Base-by-base conservation (phyloP, 2,888 invertebrate species). In the Rhagium mordax region DNA sequence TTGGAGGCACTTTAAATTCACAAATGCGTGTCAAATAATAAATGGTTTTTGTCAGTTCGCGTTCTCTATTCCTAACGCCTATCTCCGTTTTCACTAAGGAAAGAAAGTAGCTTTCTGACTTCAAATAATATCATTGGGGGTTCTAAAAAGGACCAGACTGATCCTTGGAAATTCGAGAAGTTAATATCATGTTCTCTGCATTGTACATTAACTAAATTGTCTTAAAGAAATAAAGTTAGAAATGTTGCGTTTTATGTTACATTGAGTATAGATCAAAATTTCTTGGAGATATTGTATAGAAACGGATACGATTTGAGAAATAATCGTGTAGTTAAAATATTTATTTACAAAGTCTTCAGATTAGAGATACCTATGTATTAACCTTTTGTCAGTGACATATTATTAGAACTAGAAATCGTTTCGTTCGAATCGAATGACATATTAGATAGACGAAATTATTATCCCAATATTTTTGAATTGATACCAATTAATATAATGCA, bases 1-100 rank as follows among this genome's bases (percentile, higher is more conserved):
- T 18, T 59, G 59, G 16, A 59, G 59, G 29, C 15, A 29, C 16
- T 59, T 59, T 59, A 59, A 59, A 59, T 59, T 59, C 59, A 27
- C 59, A 59, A 59, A 59, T n/a, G 59, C 27, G 21, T 59, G 18
- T 59, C 59, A 59, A 29, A 59, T 59, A 59, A 59, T 59, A 59
- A 59, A 59, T 59, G 59, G 29, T 29, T 59, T 29, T 59, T 59
- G 59, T 27, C 59, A n/a, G 16, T 27, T 59, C 16, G 29, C 59
- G 29, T 33, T 59, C 59, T 59, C 29, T 29, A 33, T 59, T 59
- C 29, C 5, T 15, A 33, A 33, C 29, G 59, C 29, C 59, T 29
- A 13, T 10, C 27, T 59, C 29, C 29, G 16, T 59, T 29, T 59
- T 55, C 24, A 27, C 29, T 59, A 27, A 15, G 16, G 59, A 59